These are phyloP conservation scores for Diachasmimorpha longicaudata DNA, from an alignment of 1,140 invertebrate genomes.

Conservation along the genomic window DNA sequence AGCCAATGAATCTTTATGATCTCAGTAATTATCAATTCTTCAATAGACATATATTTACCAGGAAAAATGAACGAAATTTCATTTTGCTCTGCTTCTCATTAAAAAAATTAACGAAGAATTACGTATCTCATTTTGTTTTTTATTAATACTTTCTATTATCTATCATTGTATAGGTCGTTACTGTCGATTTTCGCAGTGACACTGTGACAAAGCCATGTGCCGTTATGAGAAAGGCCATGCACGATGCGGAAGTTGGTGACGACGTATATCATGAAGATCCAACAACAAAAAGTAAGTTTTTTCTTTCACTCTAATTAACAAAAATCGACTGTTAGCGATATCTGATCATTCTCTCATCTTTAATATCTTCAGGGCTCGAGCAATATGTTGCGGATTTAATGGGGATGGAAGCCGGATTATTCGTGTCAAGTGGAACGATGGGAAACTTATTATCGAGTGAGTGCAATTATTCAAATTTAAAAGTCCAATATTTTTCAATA, in stretches of 20 bases:
- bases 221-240: slow-evolving; percentile 88
- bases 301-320: neutral
- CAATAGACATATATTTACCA: too few relatives aligned
- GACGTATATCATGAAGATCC: slow-evolving; percentile 94
- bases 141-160: too few relatives aligned
- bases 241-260: slow-evolving; percentile 85
- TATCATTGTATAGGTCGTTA: slow-evolving; percentile 16
- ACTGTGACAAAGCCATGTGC: slow-evolving; percentile 78
- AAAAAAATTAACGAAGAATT: too few relatives aligned
- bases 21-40: too few relatives aligned
- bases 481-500: too few relatives aligned
- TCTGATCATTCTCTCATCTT: neutral
- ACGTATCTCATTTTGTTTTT: too few relatives aligned
- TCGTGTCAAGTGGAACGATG: slow-evolving; percentile 93
- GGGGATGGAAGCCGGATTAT: slow-evolving; percentile 88
- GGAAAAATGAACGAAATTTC: too few relatives aligned
- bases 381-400: slow-evolving; percentile 76
- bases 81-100: too few relatives aligned
- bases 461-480: slow-evolving; percentile 38
- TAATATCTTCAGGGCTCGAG: slow-evolving; percentile 70
- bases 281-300: slow-evolving; percentile 74
- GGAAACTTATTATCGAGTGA: slow-evolving; percentile 90
- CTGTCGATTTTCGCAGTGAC: slow-evolving; percentile 76
- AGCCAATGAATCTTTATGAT: too few relatives aligned
- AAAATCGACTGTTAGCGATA: neutral